A percentile compares a stretch with the other conserved stretches of the same genome.
phyloP scores from a whole-genome alignment of 2,888 invertebrate species.

The Syritta pipiens region DNA sequence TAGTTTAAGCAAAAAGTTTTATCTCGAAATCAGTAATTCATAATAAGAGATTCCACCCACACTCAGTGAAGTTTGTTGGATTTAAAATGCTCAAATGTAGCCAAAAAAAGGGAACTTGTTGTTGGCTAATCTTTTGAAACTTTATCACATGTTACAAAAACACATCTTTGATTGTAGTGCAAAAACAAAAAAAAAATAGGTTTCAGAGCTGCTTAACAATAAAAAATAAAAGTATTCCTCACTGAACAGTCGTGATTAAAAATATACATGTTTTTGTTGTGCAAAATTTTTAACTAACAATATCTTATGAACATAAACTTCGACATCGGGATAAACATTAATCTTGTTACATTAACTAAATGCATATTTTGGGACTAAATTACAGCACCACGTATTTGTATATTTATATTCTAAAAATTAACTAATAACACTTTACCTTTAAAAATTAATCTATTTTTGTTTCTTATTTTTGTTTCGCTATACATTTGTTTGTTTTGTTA shows the following conservation, averaged over 20 bases:
- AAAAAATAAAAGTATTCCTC: neutral
- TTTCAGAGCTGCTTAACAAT: too few relatives aligned
- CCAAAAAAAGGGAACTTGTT: too few relatives aligned
- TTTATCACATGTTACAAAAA: too few relatives aligned
- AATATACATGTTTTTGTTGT: slow-evolving; percentile 27
- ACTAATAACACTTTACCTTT: slow-evolving; percentile 57
- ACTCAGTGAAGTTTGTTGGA: too few relatives aligned
- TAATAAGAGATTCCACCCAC: too few relatives aligned
- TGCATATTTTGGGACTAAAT: slow-evolving; percentile 68
- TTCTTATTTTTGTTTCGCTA: slow-evolving; percentile 31
- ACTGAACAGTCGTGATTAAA: slow-evolving; percentile 33
- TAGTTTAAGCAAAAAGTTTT: too few relatives aligned
- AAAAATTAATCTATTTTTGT: slow-evolving; percentile 42
- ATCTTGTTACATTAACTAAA: slow-evolving; percentile 47
- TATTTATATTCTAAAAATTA: slow-evolving; percentile 66
- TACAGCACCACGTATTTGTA: slow-evolving; percentile 70
- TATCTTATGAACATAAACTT: slow-evolving; percentile 3
- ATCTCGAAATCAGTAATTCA: too few relatives aligned
- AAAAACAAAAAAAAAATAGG: too few relatives aligned
- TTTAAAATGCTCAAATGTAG: too few relatives aligned
- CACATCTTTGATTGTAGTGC: too few relatives aligned
- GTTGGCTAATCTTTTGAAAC: too few relatives aligned
- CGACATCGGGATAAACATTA: neutral
- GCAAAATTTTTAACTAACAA: slow-evolving; percentile 28
- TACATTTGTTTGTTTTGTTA: slow-evolving; percentile 35